A percentile compares a stretch with the other conserved stretches of the same genome.
These are phyloP conservation scores for Eristalis pertinax DNA, from an alignment of 2,888 invertebrate species.

Conservation along the genomic window DNA sequence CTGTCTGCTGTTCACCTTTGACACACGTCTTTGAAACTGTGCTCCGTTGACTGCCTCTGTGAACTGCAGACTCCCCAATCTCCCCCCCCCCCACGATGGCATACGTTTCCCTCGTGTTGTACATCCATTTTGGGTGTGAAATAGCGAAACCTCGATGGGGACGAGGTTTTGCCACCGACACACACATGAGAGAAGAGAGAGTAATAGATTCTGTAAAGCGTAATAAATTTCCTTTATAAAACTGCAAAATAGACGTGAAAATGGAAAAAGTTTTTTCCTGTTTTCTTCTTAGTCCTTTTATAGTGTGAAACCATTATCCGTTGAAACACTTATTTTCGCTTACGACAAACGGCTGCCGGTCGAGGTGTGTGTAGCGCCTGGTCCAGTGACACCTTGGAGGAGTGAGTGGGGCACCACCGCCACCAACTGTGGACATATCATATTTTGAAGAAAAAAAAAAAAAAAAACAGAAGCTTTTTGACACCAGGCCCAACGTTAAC, in stretches of 20 bases:
- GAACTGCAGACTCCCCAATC: not conserved
- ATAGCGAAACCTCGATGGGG: conserved; percentile 28
- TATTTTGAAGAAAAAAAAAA: conserved; percentile 32
- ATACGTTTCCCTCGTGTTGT: conserved; percentile 19
- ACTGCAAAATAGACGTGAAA: conserved; percentile 58
- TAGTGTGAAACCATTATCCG: conserved; percentile 65
- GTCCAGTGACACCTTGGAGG: not conserved
- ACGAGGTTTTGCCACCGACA: not conserved
- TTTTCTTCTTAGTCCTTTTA: conserved; percentile 19
- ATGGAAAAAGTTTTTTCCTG: conserved; percentile 61
- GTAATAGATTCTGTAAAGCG: conserved; percentile 51
- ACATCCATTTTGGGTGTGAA: conserved; percentile 33
- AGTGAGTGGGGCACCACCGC: not conserved
- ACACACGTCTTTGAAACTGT: conserved; percentile 31
- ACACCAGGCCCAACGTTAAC: conserved; percentile 19
- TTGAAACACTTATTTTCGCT: conserved; percentile 65
- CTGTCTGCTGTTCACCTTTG: conserved; percentile 44
- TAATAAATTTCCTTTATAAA: conserved; percentile 67
- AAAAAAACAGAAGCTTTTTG: not conserved
- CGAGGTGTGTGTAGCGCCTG: not conserved
- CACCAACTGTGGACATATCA: not conserved
- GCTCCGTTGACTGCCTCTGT: conserved; percentile 3
- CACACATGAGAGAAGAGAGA: not conserved
- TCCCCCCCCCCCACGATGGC: not conserved
- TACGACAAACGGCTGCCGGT: not conserved